Conservation (phyloP, 2,888 invertebrate genomes). For the Rotaria magnacalcarata region DNA sequence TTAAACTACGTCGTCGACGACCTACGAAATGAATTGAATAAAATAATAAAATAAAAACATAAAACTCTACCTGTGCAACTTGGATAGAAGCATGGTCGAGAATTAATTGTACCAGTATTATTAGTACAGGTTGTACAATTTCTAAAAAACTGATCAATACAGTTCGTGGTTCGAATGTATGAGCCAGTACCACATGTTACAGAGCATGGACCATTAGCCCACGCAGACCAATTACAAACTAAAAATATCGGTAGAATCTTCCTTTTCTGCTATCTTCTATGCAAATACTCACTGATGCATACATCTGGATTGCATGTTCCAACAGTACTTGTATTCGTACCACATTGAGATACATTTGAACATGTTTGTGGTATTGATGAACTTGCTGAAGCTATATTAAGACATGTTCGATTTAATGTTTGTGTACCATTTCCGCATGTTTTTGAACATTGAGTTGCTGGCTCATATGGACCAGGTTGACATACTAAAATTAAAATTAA, state of each 20-base stretch:
- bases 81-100: slow-evolving; percentile 28
- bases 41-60: background rate
- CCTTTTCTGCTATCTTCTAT: background rate
- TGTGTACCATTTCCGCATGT: slow-evolving; percentile 29
- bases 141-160: background rate
- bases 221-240: background rate
- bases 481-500: background rate
- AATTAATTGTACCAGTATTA: background rate
- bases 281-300: background rate
- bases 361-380: background rate
- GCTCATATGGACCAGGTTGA: background rate
- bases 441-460: background rate
- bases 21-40: background rate
- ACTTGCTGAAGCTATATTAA: background rate
- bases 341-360: background rate
- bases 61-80: background rate
- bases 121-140: background rate
- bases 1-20: background rate
- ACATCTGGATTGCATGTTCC: background rate
- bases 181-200: background rate
- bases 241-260: background rate
- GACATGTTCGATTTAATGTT: slow-evolving; percentile 14
- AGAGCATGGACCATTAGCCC: background rate
- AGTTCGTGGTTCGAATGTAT: background rate
- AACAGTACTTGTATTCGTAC: background rate